Percentiles rank a stretch among this genome's conserved stretches.
phyloP scores from a whole-genome alignment of 2,797 vertebrate genomes.

The Epinephelus malabaricus region DNA sequence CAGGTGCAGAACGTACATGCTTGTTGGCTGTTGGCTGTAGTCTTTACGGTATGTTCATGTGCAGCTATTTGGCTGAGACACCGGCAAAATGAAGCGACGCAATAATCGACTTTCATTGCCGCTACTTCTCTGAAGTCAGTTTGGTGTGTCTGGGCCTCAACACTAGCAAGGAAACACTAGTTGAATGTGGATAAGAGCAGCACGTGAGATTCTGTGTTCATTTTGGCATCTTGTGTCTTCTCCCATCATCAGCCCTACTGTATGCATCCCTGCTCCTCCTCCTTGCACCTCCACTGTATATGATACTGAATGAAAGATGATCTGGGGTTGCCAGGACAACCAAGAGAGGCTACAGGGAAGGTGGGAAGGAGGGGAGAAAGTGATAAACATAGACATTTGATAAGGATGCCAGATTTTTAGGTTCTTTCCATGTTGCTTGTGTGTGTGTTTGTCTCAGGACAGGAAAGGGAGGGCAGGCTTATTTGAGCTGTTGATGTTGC shows the following conservation, averaged over 20 bases:
- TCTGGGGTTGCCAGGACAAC: constrained; percentile 68
- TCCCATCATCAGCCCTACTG: neutral
- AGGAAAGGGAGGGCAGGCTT: constrained; percentile 46
- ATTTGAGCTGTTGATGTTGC: constrained; percentile 33
- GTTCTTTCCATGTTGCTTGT: constrained; percentile 45
- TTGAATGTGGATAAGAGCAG: neutral
- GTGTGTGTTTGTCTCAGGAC: constrained; percentile 38
- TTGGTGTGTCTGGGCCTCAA: too few relatives aligned
- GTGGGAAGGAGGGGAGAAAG: constrained; percentile 20
- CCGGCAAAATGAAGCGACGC: too few relatives aligned
- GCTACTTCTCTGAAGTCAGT: too few relatives aligned
- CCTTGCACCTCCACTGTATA: constrained; percentile 27
- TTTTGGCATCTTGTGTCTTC: neutral
- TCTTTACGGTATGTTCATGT: too few relatives aligned
- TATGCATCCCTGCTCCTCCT: constrained; percentile 7
- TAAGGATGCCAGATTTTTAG: constrained; percentile 20
- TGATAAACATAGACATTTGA: constrained; percentile 28
- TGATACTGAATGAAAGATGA: constrained; percentile 54
- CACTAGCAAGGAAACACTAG: constrained; percentile 9
- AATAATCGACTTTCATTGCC: too few relatives aligned
- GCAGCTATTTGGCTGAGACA: too few relatives aligned
- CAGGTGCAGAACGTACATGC: too few relatives aligned
- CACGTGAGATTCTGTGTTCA: neutral
- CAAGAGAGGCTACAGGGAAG: constrained; percentile 39
- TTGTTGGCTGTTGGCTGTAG: too few relatives aligned